A percentile compares a stretch with the other conserved stretches of the same genome.
Evolutionary conservation across 2,113 vertebrate genomes (phyloP).

Genomic region (Chaenogobius annularis): DNA sequence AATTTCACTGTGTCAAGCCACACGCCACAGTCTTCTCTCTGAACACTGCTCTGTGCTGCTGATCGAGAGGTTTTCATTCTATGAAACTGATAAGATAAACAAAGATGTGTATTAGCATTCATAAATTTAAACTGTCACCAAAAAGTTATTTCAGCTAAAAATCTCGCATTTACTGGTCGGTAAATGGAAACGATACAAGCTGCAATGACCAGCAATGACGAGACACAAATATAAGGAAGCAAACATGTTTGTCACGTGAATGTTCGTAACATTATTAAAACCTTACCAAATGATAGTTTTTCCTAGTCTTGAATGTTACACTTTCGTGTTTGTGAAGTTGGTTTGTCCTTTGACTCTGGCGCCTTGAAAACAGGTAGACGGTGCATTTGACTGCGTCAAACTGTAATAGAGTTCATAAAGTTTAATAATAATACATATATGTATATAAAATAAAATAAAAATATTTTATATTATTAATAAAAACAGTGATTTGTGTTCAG

Average conservation of each 20-base stretch:
- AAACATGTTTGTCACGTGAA: not conserved
- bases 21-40: conserved; percentile 70
- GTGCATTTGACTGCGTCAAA: not conserved
- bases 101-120: not conserved
- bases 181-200: not conserved
- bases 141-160: not conserved
- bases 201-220: not conserved
- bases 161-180: not conserved
- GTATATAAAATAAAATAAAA: not conserved
- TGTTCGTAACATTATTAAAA: not conserved
- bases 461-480: not conserved
- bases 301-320: not conserved
- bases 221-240: not conserved
- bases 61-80: conserved; percentile 62
- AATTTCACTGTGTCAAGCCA: conserved; percentile 76
- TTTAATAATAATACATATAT: no score
- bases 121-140: not conserved
- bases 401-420: not conserved
- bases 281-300: not conserved
- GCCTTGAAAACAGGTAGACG: conserved; percentile 1
- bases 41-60: not conserved
- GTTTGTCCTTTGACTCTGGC: not conserved
- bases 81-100: not conserved
- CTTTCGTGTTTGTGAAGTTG: not conserved
- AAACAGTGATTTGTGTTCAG: not conserved